Evolutionary conservation across 2,797 vertebrate species (phyloP).

Genomic region (Diplodus puntazzo): DNA sequence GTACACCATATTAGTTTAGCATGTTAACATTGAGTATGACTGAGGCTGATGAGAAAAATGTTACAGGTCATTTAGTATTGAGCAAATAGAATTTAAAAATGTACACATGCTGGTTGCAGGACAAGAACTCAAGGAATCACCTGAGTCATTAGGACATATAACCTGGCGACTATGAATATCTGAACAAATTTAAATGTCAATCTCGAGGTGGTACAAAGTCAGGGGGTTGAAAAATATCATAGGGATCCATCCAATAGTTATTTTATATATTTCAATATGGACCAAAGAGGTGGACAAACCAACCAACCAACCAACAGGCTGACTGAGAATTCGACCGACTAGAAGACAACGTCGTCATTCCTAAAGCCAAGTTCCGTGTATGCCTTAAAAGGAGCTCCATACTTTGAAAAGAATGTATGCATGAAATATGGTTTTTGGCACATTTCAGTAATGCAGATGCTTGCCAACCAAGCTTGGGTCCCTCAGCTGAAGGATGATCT

Average conservation of each 20-base stretch:
- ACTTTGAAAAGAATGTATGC: conserved; percentile 8
- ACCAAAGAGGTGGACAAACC: not conserved
- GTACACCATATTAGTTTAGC: not conserved
- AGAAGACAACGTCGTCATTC: too few relatives aligned
- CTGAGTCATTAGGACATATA: too few relatives aligned
- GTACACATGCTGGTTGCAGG: too few relatives aligned
- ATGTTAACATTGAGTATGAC: not conserved
- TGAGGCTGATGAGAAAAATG: too few relatives aligned
- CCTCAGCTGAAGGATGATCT: conserved; percentile 26
- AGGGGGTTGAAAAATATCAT: not conserved
- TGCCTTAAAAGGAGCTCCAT: not conserved
- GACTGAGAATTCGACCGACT: not conserved
- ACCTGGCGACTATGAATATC: too few relatives aligned
- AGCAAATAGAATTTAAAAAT: too few relatives aligned
- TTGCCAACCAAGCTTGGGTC: conserved; percentile 26
- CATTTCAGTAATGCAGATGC: conserved; percentile 11
- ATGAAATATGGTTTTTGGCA: conserved; percentile 17
- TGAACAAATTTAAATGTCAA: too few relatives aligned
- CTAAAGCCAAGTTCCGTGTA: not conserved
- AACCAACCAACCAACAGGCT: not conserved
- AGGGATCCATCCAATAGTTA: not conserved
- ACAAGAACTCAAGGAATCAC: too few relatives aligned
- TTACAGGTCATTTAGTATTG: too few relatives aligned
- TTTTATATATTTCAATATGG: not conserved
- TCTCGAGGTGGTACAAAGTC: not conserved